These are phyloP conservation scores for Pachyseris speciosa DNA, from an alignment of 64 coral and sea anemone species.

Conservation along the genomic window DNA sequence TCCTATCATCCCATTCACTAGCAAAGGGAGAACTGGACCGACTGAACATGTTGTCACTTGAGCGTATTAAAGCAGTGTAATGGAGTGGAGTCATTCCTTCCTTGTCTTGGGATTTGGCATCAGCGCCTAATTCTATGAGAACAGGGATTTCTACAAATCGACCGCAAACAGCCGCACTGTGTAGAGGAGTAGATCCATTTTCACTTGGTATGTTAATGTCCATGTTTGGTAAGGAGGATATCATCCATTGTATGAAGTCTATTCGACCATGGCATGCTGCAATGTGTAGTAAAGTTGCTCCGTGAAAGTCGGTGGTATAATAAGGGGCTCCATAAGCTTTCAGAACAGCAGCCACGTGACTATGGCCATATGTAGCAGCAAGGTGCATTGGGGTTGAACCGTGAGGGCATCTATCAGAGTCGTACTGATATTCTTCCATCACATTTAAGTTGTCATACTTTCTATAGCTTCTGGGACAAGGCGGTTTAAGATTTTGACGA, in stretches of 20 bases:
- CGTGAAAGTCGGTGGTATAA: conserved; percentile 1
- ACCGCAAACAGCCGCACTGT: too few relatives aligned
- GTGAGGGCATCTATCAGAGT: not conserved
- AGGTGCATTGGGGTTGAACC: conserved; percentile 48
- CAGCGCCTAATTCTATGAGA: not conserved
- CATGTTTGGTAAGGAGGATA: not conserved
- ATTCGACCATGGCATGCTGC: conserved; percentile 56
- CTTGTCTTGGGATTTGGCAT: not conserved
- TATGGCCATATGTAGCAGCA: conserved; percentile 20
- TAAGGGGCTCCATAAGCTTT: conserved; percentile 8
- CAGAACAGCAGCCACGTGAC: not conserved
- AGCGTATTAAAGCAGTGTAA: conserved; percentile 8
- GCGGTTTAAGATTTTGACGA: not conserved
- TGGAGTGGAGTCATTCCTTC: conserved; percentile 44
- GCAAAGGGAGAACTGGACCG: too few relatives aligned
- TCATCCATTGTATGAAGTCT: conserved; percentile 17
- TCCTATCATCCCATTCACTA: not conserved
- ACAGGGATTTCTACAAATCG: conserved; percentile 1
- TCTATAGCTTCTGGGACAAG: not conserved
- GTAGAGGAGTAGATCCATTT: conserved; percentile 38
- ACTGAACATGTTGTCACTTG: too few relatives aligned
- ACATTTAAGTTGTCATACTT: not conserved
- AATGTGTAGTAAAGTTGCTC: conserved; percentile 44
- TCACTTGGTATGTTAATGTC: not conserved
- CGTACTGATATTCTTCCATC: not conserved